phyloP scores from a whole-genome alignment of 2,888 invertebrate species.

The Lamellibrachia columna region DNA sequence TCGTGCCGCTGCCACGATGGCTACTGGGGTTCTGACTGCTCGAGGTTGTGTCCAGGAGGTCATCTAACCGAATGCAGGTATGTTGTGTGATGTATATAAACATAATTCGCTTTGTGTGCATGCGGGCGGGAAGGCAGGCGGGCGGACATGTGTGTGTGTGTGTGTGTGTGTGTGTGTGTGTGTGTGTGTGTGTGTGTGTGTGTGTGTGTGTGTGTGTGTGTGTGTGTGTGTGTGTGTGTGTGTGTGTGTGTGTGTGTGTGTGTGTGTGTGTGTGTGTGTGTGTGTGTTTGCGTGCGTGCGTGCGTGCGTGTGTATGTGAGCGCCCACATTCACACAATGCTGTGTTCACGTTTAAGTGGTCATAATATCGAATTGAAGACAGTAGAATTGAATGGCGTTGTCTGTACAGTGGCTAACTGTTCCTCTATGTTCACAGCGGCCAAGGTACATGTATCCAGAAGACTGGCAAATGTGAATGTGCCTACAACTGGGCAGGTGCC shows the following conservation, averaged over 20 bases:
- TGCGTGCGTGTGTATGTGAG: conserved; percentile 46
- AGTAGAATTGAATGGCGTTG: not conserved
- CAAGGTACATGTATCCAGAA: not conserved
- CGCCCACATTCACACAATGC: not conserved
- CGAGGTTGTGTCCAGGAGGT: conserved; percentile 47
- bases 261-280: not conserved
- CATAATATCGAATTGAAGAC: no score
- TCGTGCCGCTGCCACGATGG: conserved; percentile 45
- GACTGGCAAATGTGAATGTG: conserved; percentile 40
- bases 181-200: not conserved
- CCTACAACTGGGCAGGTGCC: conserved; percentile 34
- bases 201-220: not conserved
- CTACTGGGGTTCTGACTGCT: conserved; percentile 46
- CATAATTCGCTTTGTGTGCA: not conserved
- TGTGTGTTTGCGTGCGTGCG: not conserved
- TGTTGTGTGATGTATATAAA: not conserved
- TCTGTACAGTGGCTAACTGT: not conserved
- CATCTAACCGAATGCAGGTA: conserved; percentile 40
- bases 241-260: not conserved
- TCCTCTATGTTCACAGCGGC: not conserved
- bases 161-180: not conserved
- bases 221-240: not conserved
- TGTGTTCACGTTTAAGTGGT: not conserved
- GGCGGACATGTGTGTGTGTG: not conserved
- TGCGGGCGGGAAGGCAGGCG: no score